Conservation (phyloP, 2,113 vertebrate species). For the Cromileptes altivelis region DNA sequence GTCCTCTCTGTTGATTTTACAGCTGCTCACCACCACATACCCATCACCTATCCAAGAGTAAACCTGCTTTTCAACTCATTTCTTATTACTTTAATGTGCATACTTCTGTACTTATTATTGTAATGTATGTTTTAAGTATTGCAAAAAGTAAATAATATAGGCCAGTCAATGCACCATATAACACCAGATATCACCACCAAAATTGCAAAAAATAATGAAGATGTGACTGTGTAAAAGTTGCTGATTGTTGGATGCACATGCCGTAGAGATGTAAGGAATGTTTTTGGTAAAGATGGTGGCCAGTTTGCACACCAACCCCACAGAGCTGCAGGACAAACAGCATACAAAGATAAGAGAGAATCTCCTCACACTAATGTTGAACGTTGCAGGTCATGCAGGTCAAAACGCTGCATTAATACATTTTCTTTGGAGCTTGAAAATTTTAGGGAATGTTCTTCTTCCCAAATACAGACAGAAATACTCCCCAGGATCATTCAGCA, state of each 20-base stretch:
- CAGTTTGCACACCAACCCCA: background rate
- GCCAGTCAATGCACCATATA: background rate
- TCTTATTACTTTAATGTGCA: background rate
- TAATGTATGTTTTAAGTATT: background rate
- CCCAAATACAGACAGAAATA: background rate
- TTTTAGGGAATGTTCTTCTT: background rate
- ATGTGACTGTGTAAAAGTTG: background rate
- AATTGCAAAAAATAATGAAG: background rate
- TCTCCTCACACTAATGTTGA: background rate
- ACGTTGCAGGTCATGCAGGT: background rate
- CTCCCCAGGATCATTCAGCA: background rate
- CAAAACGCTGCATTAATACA: background rate
- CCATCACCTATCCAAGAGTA: background rate
- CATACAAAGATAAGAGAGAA: background rate
- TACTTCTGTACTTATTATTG: no score
- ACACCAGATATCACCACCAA: background rate
- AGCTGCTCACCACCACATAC: background rate
- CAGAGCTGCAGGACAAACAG: background rate
- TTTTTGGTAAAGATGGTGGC: background rate
- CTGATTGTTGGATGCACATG: background rate
- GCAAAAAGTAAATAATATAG: background rate
- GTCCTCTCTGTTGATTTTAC: conserved; percentile 7
- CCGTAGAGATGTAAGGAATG: background rate
- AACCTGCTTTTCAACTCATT: background rate
- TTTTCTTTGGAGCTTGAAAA: background rate